Percentiles rank a stretch among this genome's conserved stretches.
Evolutionary conservation across 2,888 invertebrate species (phyloP).

Genomic region (Acleris emargana): DNA sequence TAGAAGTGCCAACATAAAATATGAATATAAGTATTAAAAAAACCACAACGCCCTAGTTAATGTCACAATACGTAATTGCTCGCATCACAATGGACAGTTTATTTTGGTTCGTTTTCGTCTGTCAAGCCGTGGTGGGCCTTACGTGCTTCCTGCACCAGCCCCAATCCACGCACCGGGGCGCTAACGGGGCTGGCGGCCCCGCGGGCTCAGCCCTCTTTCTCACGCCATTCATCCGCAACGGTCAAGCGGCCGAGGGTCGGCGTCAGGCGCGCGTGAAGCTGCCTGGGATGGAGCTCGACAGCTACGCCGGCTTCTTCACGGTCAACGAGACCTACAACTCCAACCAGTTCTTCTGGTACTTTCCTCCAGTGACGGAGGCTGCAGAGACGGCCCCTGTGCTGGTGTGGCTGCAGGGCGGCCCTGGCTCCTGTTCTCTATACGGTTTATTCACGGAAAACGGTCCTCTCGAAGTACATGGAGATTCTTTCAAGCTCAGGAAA

Average conservation of each 20-base stretch:
- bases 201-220: conserved; percentile 87
- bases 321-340: conserved; percentile 90
- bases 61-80: no score
- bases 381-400: conserved; percentile 87
- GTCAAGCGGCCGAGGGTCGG: conserved; percentile 87
- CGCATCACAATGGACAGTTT: no score
- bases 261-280: conserved; percentile 82
- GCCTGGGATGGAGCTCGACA: conserved; percentile 84
- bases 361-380: conserved; percentile 86
- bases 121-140: no score
- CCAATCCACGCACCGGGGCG: no score
- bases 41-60: no score
- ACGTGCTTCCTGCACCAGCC: no score
- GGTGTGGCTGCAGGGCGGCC: conserved; percentile 94
- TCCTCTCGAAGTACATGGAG: conserved; percentile 77
- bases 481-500: conserved; percentile 83
- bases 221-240: conserved; percentile 88
- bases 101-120: no score
- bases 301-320: conserved; percentile 92
- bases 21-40: no score
- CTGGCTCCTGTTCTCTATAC: conserved; percentile 90
- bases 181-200: conserved; percentile 50
- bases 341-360: conserved; percentile 96
- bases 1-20: no score
- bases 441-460: conserved; percentile 94